A percentile compares a stretch with the other conserved stretches of the same genome.
These are phyloP conservation scores for Brassicogethes aeneus DNA, from an alignment of 2,888 invertebrate genomes.

Conservation along the genomic window DNA sequence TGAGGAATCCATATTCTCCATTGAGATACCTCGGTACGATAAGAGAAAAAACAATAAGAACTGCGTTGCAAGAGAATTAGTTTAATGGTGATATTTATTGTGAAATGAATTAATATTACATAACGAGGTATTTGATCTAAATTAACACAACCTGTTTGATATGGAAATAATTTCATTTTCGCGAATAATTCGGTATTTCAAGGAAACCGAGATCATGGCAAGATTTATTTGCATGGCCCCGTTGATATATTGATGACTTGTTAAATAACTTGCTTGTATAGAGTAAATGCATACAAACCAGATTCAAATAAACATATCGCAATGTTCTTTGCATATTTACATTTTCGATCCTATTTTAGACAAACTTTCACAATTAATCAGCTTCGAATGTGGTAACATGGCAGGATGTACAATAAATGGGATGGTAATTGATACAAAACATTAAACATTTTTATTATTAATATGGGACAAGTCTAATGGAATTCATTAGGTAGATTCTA, in stretches of 20 bases:
- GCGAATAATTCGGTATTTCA: neutral
- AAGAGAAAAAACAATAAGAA: neutral
- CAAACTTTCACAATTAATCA: neutral
- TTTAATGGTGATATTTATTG: neutral
- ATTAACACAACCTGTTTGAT: neutral
- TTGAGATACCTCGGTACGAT: neutral
- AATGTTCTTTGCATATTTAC: neutral
- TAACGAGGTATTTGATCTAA: neutral
- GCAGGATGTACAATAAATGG: no score
- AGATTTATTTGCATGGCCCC: conserved; percentile 20
- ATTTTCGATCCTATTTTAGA: neutral
- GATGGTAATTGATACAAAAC: no score
- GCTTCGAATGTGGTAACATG: neutral
- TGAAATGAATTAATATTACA: neutral
- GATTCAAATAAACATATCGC: conserved; percentile 12
- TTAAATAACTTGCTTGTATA: conserved; percentile 14
- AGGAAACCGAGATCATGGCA: neutral
- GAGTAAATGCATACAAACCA: conserved; percentile 16
- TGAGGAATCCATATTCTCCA: neutral
- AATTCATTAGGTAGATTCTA: no score
- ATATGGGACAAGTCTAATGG: no score
- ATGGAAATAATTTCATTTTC: no score
- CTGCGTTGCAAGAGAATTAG: neutral
- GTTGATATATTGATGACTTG: conserved; percentile 20
- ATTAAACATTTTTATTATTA: no score